A percentile compares a stretch with the other conserved stretches of the same genome.
phyloP scores from a whole-genome alignment of 2,888 invertebrate species.

The Synanthedon vespiformis region DNA sequence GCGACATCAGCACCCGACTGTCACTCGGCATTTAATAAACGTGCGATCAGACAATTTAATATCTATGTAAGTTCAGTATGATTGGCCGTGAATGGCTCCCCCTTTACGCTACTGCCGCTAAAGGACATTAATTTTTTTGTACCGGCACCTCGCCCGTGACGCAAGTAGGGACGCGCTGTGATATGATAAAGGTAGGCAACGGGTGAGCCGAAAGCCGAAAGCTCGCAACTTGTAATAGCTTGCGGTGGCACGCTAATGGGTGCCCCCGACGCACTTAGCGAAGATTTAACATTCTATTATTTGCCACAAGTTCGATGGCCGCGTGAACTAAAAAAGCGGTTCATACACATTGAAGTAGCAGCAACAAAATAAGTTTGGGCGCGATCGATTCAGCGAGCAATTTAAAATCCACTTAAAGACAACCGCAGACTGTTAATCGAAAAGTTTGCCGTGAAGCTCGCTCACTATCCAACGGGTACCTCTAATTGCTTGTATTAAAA shows the following conservation, averaged over 20 bases:
- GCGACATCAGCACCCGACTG: not conserved
- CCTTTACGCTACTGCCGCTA: too few relatives aligned
- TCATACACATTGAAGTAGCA: not conserved
- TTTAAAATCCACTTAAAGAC: constrained; percentile 67
- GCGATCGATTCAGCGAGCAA: constrained; percentile 43
- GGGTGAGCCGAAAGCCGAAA: constrained; percentile 7
- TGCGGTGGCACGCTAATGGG: constrained; percentile 15
- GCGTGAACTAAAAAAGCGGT: not conserved
- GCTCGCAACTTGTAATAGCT: constrained; percentile 15
- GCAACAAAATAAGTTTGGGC: not conserved
- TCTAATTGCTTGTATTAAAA: constrained; percentile 69
- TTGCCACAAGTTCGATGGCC: not conserved
- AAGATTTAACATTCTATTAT: constrained; percentile 7
- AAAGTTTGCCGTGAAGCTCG: constrained; percentile 46
- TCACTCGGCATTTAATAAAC: not conserved
- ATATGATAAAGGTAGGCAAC: constrained; percentile 7
- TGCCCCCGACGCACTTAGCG: constrained; percentile 14
- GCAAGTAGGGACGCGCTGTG: constrained; percentile 4
- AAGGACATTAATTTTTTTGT: too few relatives aligned
- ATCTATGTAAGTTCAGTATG: constrained; percentile 2
- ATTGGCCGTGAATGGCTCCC: not conserved
- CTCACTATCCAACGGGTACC: constrained; percentile 42
- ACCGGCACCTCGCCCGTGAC: not conserved
- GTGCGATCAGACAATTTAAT: constrained; percentile 1
- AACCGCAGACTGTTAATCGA: constrained; percentile 62